Base-by-base conservation (phyloP, 2,113 vertebrate genomes). In the Paratilapia polleni region DNA sequence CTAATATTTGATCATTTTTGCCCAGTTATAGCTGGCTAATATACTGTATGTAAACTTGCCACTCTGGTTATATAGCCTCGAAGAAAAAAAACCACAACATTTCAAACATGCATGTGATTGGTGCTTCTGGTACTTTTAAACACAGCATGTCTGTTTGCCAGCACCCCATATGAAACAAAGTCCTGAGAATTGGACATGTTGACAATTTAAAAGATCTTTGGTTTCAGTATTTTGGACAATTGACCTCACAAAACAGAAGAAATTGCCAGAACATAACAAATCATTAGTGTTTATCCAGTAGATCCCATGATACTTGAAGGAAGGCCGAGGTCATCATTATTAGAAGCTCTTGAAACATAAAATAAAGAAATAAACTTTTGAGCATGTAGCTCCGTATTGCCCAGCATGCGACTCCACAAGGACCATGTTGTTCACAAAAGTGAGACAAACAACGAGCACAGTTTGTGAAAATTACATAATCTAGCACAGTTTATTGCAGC, bases 381-480 rank as follows among this genome's bases (percentile, higher is more conserved):
- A 59, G 43, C 14, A 14, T n/a, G 10, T 10, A 28, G 49, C 15
- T 43, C 26, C 49, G 38, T 66, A 13, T 24, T n/a, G n/a, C n/a
- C n/a, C n/a, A 54, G 43, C 66, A 52, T 52, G 43, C 17, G 20
- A 73, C 43, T 54, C 68, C 49, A 31, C 12, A 17, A 57, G 43
- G 7, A 56, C 15, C 10, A 13, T 6, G 2, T 22, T 26, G 73
- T 41, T 81, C 36, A 15, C 38, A 77, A 49, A 28, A 74, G 7
- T 31, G 36, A 75, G 28, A 54, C 75, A 8, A 64, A 34, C 60
- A 81, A 87, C 2, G 78, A 75, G 2, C 66, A 68, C 52, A 63
- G 60, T 36, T 73, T 76, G 17, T 49, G 43, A 26, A 83, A 73
- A 86, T 87, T 57, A 73, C 78, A 78, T 81, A 80, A 90, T 81